phyloP scores from a whole-genome alignment of 2,888 invertebrate genomes.

The Serrognathus titanus region DNA sequence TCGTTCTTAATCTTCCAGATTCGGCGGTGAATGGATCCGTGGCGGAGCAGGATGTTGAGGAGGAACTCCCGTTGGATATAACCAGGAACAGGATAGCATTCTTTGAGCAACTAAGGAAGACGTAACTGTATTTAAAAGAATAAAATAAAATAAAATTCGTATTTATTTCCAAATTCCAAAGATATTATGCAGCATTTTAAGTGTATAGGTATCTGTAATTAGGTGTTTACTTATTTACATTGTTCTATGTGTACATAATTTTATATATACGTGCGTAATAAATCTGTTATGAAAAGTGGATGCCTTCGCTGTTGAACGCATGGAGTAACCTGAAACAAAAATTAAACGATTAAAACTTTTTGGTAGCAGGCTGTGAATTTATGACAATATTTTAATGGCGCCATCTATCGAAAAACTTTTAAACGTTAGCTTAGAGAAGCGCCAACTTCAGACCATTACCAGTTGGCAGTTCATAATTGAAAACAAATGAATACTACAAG shows the following conservation, averaged over 20 bases:
- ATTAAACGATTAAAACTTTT: background rate
- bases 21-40: background rate
- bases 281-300: constrained; percentile 76
- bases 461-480: no score
- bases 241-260: constrained; percentile 18
- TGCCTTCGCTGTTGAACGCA: constrained; percentile 86
- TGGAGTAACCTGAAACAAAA: constrained; percentile 58
- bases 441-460: no score
- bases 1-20: constrained; percentile 5
- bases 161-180: constrained; percentile 26
- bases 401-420: no score
- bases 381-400: no score
- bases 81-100: constrained; percentile 15
- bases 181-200: constrained; percentile 25
- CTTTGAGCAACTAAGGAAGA: constrained; percentile 13
- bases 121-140: constrained; percentile 1
- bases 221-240: constrained; percentile 15
- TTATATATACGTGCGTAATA: constrained; percentile 11
- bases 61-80: constrained; percentile 14
- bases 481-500: no score
- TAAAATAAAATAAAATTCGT: background rate
- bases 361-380: no score
- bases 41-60: constrained; percentile 5
- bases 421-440: no score
- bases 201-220: constrained; percentile 18